phyloP scores from a whole-genome alignment of 1,140 invertebrate species.

The Metopolophium dirhodum region DNA sequence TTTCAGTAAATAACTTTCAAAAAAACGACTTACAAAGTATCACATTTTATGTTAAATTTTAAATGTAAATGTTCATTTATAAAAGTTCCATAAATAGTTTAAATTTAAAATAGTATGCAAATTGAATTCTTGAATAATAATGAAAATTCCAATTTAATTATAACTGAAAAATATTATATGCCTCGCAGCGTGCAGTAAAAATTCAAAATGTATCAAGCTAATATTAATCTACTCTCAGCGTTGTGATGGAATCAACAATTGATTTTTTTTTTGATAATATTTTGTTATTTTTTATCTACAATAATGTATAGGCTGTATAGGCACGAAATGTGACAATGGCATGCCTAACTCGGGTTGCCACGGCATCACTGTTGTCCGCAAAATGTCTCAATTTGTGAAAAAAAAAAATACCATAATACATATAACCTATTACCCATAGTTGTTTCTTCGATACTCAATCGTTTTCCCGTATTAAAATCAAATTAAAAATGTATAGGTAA shows the following conservation, averaged over 20 bases:
- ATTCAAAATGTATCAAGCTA: conserved; percentile 8
- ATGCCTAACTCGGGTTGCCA: too few species aligned
- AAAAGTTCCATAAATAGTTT: background rate
- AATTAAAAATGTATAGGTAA: background rate
- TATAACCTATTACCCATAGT: background rate
- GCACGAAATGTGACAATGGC: too few species aligned
- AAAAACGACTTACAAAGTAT: background rate
- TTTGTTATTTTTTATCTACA: too few species aligned
- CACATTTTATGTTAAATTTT: background rate
- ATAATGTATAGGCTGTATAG: too few species aligned
- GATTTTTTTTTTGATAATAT: background rate
- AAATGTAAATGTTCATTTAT: background rate
- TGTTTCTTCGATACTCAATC: background rate
- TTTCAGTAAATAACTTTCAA: background rate
- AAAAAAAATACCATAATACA: too few species aligned
- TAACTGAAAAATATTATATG: background rate
- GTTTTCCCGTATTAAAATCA: background rate
- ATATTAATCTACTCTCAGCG: background rate
- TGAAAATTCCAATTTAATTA: conserved; percentile 11
- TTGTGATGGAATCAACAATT: background rate
- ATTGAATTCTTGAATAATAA: conserved; percentile 18
- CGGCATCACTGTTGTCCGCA: too few species aligned
- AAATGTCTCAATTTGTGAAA: too few species aligned
- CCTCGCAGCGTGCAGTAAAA: background rate
- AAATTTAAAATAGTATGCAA: conserved; percentile 15